phyloP scores from a whole-genome alignment of 2,888 invertebrate species.

The Branchinecta sandiegonensis region DNA sequence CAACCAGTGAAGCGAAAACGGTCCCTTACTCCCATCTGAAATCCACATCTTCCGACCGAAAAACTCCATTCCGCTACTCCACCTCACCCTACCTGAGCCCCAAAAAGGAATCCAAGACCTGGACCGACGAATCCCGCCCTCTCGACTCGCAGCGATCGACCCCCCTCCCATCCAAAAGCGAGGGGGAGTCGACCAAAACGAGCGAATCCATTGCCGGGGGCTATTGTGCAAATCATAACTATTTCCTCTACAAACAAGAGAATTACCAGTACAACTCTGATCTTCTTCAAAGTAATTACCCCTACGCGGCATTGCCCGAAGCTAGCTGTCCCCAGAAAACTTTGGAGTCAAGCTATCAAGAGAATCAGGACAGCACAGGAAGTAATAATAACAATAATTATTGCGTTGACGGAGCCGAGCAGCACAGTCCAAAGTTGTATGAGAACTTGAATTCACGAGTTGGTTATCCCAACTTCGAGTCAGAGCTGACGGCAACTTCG shows the following conservation, averaged over 20 bases:
- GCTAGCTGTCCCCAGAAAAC: conserved; percentile 3
- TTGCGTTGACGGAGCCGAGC: not conserved
- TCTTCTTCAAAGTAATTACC: conserved; percentile 12
- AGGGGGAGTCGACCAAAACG: not conserved
- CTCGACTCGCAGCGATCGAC: not conserved
- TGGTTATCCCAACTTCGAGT: conserved; percentile 7
- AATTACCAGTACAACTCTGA: conserved; percentile 5
- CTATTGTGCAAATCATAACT: conserved; percentile 12
- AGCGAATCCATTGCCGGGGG: not conserved
- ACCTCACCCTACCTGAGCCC: conserved; percentile 1
- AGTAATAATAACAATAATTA: conserved; percentile 3
- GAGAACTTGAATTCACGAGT: not conserved
- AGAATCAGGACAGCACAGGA: not conserved
- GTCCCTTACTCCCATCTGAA: conserved; percentile 2
- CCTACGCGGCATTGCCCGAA: conserved; percentile 1
- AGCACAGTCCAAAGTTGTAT: conserved; percentile 12
- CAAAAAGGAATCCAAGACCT: conserved; percentile 9
- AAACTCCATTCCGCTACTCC: not conserved
- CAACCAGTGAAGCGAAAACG: not conserved
- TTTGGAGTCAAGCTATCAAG: conserved; percentile 12
- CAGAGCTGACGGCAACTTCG: not conserved
- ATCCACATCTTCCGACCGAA: not conserved
- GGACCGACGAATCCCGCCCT: not conserved
- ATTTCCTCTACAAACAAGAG: conserved; percentile 11
- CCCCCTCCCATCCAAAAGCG: not conserved